A percentile compares a stretch with the other conserved stretches of the same genome.
Conservation (phyloP, 2,113 vertebrate genomes). For the Sylvietta virens region DNA sequence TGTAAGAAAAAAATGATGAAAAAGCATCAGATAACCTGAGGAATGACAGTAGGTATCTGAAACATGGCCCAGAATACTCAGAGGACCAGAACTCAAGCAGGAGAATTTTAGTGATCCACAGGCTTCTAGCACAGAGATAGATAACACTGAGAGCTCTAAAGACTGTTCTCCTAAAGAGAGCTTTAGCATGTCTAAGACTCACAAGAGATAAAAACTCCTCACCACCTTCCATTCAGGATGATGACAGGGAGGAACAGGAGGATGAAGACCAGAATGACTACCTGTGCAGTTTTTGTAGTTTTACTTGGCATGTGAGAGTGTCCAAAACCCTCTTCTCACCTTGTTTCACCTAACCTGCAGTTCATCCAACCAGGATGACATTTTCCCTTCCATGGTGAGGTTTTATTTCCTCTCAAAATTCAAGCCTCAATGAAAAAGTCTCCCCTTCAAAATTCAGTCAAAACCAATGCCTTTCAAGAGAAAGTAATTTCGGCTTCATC, state of each 20-base stretch:
- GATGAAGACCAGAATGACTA: not conserved
- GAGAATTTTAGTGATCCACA: not conserved
- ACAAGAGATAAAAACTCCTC: not conserved
- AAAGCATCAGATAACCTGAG: not conserved
- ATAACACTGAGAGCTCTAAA: not conserved
- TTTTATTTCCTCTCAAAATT: not conserved
- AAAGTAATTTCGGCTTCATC: not conserved
- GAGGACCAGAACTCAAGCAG: not conserved
- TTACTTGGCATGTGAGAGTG: not conserved
- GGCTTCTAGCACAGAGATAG: not conserved
- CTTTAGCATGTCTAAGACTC: not conserved
- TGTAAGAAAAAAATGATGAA: no score
- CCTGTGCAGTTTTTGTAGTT: not conserved
- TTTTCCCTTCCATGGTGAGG: not conserved
- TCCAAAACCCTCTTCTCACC: not conserved
- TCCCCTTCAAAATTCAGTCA: not conserved
- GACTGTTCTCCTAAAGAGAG: not conserved
- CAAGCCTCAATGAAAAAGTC: not conserved
- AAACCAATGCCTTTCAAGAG: not conserved
- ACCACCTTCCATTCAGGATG: not conserved
- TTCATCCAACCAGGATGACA: not conserved
- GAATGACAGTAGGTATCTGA: not conserved
- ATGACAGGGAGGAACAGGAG: not conserved
- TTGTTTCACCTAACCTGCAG: accelerated
- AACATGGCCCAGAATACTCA: not conserved